phyloP scores from a whole-genome alignment of 2,797 vertebrate species.

The Lindbergichthys nudifrons region DNA sequence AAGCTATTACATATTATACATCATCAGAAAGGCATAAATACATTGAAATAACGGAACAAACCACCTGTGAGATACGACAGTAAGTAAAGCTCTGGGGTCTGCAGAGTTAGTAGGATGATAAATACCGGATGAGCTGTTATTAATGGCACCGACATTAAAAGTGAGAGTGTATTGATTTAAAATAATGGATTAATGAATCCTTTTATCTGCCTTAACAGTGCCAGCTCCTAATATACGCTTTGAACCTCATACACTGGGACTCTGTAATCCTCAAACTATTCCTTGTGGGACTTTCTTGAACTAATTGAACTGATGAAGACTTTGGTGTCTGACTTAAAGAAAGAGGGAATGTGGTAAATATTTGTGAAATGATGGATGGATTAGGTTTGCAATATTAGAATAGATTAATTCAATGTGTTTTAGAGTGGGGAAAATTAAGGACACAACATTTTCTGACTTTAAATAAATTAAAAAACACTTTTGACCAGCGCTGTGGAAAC shows the following conservation, averaged over 20 bases:
- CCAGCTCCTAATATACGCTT: background rate
- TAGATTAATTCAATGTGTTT: conserved; percentile 27
- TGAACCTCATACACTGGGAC: background rate
- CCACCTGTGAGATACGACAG: too few relatives aligned
- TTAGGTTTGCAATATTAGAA: conserved; percentile 23
- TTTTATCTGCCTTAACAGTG: background rate
- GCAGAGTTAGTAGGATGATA: too few relatives aligned
- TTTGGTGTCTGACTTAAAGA: conserved; percentile 36
- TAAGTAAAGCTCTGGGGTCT: too few relatives aligned
- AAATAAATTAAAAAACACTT: background rate
- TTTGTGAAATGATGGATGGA: conserved; percentile 39
- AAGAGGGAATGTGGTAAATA: conserved; percentile 36
- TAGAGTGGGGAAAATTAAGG: conserved; percentile 31
- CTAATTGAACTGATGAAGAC: conserved; percentile 35
- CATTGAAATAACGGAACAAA: too few relatives aligned
- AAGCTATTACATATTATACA: too few relatives aligned
- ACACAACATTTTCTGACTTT: conserved; percentile 9
- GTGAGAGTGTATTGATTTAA: conserved; percentile 4
- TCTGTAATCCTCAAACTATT: conserved; percentile 20
- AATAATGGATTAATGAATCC: conserved; percentile 7
- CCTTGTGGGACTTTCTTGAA: conserved; percentile 30
- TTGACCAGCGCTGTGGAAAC: conserved; percentile 20
- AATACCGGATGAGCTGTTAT: background rate
- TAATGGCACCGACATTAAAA: background rate
- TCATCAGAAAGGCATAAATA: too few relatives aligned